These are phyloP conservation scores for Creontiades dilutus DNA, from an alignment of 2,888 invertebrate species.

Conservation along the genomic window DNA sequence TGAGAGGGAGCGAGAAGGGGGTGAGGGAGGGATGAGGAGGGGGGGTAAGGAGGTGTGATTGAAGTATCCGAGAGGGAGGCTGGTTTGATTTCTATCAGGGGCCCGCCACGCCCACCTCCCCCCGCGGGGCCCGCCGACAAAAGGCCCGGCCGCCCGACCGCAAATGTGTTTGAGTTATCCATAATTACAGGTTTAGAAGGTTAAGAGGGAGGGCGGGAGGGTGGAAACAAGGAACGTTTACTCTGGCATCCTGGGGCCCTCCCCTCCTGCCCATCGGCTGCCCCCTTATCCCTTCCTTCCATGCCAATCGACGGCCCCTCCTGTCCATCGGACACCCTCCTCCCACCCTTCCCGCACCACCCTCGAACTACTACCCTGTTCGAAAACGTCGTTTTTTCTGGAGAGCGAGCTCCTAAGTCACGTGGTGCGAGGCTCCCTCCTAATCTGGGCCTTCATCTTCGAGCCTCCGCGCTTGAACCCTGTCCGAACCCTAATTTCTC, in stretches of 20 bases:
- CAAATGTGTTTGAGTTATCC: slow-evolving; percentile 74
- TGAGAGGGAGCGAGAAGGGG: slow-evolving; percentile 38
- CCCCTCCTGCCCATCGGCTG: neutral
- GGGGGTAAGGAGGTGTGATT: slow-evolving; percentile 68
- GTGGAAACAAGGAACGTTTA: slow-evolving; percentile 59
- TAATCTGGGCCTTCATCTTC: slow-evolving; percentile 65
- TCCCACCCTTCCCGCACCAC: neutral
- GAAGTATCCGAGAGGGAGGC: slow-evolving; percentile 68
- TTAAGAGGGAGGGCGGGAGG: slow-evolving; percentile 21
- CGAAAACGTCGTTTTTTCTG: slow-evolving; percentile 20
- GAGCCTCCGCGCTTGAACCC: slow-evolving; percentile 64
- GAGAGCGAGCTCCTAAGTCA: neutral
- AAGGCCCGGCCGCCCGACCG: slow-evolving; percentile 71
- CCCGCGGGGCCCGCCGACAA: slow-evolving; percentile 66
- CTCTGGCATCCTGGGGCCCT: slow-evolving; percentile 53
- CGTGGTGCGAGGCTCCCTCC: neutral
- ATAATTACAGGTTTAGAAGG: slow-evolving; percentile 72
- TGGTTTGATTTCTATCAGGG: slow-evolving; percentile 73
- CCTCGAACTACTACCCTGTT: slow-evolving; percentile 4
- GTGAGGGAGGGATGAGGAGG: slow-evolving; percentile 30
- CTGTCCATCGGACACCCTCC: neutral
- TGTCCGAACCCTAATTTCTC: slow-evolving; percentile 46
- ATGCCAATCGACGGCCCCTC: neutral
- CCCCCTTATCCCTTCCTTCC: neutral
- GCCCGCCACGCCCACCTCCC: slow-evolving; percentile 70